Conservation (phyloP, 2,113 vertebrate species). For the Coregonus clupeaformis region DNA sequence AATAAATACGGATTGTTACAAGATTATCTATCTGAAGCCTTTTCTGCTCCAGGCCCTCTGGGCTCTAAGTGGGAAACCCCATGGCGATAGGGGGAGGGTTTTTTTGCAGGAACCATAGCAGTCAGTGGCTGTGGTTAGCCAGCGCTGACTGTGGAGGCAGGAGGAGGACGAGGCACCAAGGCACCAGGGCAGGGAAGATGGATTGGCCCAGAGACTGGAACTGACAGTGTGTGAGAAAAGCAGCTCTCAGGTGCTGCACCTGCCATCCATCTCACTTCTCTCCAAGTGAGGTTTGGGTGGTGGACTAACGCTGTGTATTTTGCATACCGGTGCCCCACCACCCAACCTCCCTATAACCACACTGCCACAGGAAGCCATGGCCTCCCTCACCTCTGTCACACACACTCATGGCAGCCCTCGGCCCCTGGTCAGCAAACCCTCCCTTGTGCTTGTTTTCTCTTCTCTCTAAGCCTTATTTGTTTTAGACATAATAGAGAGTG, state of each 20-base stretch:
- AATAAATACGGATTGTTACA: conserved; percentile 65
- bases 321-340: conserved; percentile 32
- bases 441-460: conserved; percentile 26
- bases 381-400: conserved; percentile 21
- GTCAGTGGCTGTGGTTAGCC: conserved; percentile 53
- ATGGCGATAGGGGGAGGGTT: conserved; percentile 13
- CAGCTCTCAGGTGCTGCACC: conserved; percentile 67
- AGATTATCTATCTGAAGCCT: conserved; percentile 49
- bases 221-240: conserved; percentile 68
- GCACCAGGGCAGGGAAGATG: conserved; percentile 58
- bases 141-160: conserved; percentile 11
- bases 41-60: conserved; percentile 2
- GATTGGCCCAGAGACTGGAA: conserved; percentile 63
- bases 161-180: conserved; percentile 25
- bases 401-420: conserved; percentile 9
- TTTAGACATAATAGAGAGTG: conserved; percentile 22
- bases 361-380: neutral
- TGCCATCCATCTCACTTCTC: conserved; percentile 71
- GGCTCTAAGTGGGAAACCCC: neutral
- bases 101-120: conserved; percentile 42
- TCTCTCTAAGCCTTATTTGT: conserved; percentile 13
- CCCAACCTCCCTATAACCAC: conserved; percentile 13
- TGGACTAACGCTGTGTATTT: conserved; percentile 42
- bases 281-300: conserved; percentile 53
- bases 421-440: conserved; percentile 1